Evolutionary conservation across 2,888 invertebrate species (phyloP).

Genomic region (Drosophila crucigera): DNA sequence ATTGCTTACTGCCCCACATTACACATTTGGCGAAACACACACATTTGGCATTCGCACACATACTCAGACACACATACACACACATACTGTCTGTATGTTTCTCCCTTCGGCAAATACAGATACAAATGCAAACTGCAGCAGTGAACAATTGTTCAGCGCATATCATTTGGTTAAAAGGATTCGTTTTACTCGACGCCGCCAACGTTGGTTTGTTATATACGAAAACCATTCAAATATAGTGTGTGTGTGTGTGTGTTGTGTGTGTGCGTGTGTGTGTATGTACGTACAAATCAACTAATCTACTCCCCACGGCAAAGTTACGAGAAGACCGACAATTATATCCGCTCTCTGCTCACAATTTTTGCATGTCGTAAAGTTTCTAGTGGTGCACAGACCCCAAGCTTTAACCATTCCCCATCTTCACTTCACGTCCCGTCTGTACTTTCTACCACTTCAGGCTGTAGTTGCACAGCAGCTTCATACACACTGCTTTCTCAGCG

Average conservation of each 20-base stretch:
- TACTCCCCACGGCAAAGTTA: constrained; percentile 81
- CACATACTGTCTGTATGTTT: neutral
- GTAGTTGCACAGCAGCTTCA: constrained; percentile 40
- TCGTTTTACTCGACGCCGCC: constrained; percentile 68
- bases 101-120: constrained; percentile 10
- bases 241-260: constrained; percentile 12
- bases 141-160: constrained; percentile 80
- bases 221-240: constrained; percentile 34
- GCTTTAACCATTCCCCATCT: constrained; percentile 27
- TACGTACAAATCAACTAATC: constrained; percentile 79
- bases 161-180: constrained; percentile 84
- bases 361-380: constrained; percentile 81
- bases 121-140: constrained; percentile 49
- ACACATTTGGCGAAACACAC: constrained; percentile 67
- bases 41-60: constrained; percentile 5
- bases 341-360: constrained; percentile 82
- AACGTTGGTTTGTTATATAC: constrained; percentile 44
- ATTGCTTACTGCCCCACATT: constrained; percentile 78
- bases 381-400: constrained; percentile 69
- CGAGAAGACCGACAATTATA: constrained; percentile 82
- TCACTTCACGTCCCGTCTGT: neutral
- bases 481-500: constrained; percentile 25
- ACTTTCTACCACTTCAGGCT: neutral
- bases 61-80: constrained; percentile 28
- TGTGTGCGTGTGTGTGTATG: constrained; percentile 36